Conservation (phyloP, 2,888 invertebrate genomes). For the Leptinotarsa juncta region DNA sequence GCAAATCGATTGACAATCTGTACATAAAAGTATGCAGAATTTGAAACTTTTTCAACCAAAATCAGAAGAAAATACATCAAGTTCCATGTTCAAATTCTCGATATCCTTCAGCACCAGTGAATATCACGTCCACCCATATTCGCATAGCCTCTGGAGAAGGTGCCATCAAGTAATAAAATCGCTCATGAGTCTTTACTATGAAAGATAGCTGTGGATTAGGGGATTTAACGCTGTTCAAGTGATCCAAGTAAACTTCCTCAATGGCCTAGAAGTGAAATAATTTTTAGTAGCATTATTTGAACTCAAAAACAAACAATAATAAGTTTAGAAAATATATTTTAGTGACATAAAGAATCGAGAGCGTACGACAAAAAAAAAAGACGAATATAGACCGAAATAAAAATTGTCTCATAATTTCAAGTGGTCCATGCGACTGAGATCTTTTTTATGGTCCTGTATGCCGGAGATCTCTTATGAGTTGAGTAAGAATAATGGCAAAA, state of each 20-base stretch:
- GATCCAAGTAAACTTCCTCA: slow-evolving; percentile 96
- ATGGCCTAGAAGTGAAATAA: slow-evolving; percentile 76
- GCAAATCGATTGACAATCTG: slow-evolving; percentile 33
- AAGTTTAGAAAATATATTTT: too few relatives aligned
- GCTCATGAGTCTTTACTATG: slow-evolving; percentile 91
- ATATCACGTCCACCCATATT: slow-evolving; percentile 96
- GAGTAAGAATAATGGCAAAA: too few relatives aligned
- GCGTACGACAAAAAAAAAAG: not conserved
- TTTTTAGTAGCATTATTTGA: not conserved
- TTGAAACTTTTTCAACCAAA: slow-evolving; percentile 25
- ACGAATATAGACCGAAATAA: too few relatives aligned
- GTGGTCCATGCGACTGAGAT: too few relatives aligned
- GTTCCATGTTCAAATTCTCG: slow-evolving; percentile 72
- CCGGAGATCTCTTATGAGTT: too few relatives aligned
- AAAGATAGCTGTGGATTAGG: slow-evolving; percentile 93
- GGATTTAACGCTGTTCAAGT: slow-evolving; percentile 90
- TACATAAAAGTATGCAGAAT: slow-evolving; percentile 29
- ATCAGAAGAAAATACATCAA: slow-evolving; percentile 51
- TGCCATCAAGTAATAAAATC: slow-evolving; percentile 91
- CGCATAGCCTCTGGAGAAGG: slow-evolving; percentile 94
- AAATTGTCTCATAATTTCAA: too few relatives aligned
- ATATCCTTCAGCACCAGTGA: slow-evolving; percentile 93
- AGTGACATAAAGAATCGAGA: too few relatives aligned
- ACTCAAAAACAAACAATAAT: not conserved
- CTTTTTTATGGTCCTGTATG: too few relatives aligned